A percentile compares a stretch with the other conserved stretches of the same genome.
Evolutionary conservation across 2,888 invertebrate species (phyloP).

Genomic region (Drosophila trichaetosa): DNA sequence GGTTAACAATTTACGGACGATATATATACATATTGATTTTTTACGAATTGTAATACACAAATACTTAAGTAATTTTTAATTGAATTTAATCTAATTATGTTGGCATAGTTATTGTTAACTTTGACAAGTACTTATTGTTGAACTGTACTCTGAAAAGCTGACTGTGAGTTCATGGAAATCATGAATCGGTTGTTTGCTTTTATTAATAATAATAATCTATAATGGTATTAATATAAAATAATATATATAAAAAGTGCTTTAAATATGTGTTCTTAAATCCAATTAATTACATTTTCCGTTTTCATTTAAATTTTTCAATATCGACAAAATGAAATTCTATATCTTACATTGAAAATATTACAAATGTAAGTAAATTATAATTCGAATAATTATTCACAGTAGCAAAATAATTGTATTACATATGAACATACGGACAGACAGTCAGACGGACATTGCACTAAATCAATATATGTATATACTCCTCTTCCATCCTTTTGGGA

Average conservation of each 20-base stretch:
- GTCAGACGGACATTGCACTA: neutral
- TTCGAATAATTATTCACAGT: slow-evolving; percentile 40
- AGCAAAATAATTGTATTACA: slow-evolving; percentile 20
- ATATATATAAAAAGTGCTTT: slow-evolving; percentile 7
- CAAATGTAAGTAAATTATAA: slow-evolving; percentile 80
- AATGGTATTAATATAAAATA: slow-evolving; percentile 1
- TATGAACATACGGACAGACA: slow-evolving; percentile 7
- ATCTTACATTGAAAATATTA: slow-evolving; percentile 64
- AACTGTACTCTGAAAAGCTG: neutral
- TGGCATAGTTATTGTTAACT: slow-evolving; percentile 6
- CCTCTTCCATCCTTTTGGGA: neutral
- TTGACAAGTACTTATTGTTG: slow-evolving; percentile 5
- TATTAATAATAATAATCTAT: neutral
- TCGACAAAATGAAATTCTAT: slow-evolving; percentile 62
- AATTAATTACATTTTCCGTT: slow-evolving; percentile 46
- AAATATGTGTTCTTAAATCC: slow-evolving; percentile 24
- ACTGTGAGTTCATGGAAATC: neutral
- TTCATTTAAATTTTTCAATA: slow-evolving; percentile 67
- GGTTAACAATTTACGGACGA: neutral
- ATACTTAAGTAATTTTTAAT: neutral
- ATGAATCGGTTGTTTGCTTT: slow-evolving; percentile 4
- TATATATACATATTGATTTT: slow-evolving; percentile 1
- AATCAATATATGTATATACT: slow-evolving; percentile 6
- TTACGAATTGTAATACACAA: slow-evolving; percentile 1
- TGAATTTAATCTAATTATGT: slow-evolving; percentile 1